Evolutionary conservation across 2,888 invertebrate genomes (phyloP), one percentile per base, ranked within the genome.

Genomic region (Eurytoma adleriae): DNA sequence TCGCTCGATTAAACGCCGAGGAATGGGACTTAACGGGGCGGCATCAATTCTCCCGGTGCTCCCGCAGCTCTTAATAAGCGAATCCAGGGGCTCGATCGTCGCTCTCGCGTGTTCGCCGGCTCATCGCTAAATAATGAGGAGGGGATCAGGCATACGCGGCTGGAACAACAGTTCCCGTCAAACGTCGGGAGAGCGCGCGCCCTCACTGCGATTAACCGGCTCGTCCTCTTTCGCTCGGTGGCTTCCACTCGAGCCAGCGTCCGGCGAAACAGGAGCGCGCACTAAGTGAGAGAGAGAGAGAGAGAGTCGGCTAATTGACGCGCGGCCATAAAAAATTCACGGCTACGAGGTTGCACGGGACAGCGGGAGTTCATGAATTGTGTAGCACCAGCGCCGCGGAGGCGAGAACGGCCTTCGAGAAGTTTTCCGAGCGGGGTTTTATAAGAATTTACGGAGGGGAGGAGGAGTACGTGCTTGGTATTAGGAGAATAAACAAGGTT

Each of bases 71-170:
- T 30, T 30, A 30, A 30, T 30, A 30, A 30, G 30, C 30, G 30
- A 30, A 30, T 30, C 4, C 30, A n/a, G 30, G 3, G 4, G 30
- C 4, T 2, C 30, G 2, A 30, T 4, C 4, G 30, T 30, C 30
- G 30, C 4, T 30, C 3, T 30, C 30, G 30, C 4, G 30, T 30
- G 30, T 4, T 30, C 30, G 30, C 30, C 3, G 30, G 4, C 30
- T 30, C 30, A 30, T 30, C 30, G 70, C 70, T 76, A 77, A 80
- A 80, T 80, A 80, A 77, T 70, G 76, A 80, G 77, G 64, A 62
- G 68, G 64, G 18, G 68, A 70, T 70, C 79, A 70, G 75, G 66
- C 61, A 54, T 18, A 18, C 20, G 56, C 20, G 52, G 20, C 67
- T 50, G 27, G 14, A 78, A 78, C 67, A 78, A 27, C 71, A 57